Percentiles rank a stretch among this genome's conserved stretches.
These are phyloP conservation scores for Tachypleus tridentatus DNA, from an alignment of 1,140 invertebrate species.

Conservation along the genomic window DNA sequence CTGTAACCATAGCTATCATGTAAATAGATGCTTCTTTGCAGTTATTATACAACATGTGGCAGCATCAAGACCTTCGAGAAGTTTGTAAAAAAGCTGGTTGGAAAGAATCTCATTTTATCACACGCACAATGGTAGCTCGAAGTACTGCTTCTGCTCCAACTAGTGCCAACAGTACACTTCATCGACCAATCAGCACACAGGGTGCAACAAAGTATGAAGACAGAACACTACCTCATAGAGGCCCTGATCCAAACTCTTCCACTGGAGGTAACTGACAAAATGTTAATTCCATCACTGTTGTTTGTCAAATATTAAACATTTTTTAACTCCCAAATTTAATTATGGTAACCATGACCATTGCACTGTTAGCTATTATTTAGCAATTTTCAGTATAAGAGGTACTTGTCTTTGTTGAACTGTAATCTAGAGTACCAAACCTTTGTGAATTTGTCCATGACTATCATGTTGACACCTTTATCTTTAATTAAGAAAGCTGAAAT, in stretches of 20 bases:
- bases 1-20: too few relatives aligned
- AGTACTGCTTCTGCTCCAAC: neutral
- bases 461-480: too few relatives aligned
- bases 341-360: too few relatives aligned
- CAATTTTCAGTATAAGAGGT: too few relatives aligned
- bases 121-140: neutral
- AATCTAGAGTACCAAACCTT: too few relatives aligned
- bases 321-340: too few relatives aligned
- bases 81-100: slow-evolving; percentile 94
- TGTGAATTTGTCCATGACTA: too few relatives aligned
- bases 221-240: slow-evolving; percentile 47
- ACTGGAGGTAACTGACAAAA: slow-evolving; percentile 28
- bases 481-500: too few relatives aligned
- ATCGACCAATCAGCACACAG: slow-evolving; percentile 85
- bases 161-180: slow-evolving; percentile 57
- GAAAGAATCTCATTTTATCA: slow-evolving; percentile 57
- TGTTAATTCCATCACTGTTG: neutral
- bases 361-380: too few relatives aligned
- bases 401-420: too few relatives aligned
- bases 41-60: slow-evolving; percentile 94
- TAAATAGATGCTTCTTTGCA: slow-evolving; percentile 30
- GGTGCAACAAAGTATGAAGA: slow-evolving; percentile 84
- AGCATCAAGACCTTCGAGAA: slow-evolving; percentile 86
- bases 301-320: too few relatives aligned
- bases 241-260: slow-evolving; percentile 36